phyloP scores from a whole-genome alignment of 2,113 vertebrate genomes.

The Sorex araneus region DNA sequence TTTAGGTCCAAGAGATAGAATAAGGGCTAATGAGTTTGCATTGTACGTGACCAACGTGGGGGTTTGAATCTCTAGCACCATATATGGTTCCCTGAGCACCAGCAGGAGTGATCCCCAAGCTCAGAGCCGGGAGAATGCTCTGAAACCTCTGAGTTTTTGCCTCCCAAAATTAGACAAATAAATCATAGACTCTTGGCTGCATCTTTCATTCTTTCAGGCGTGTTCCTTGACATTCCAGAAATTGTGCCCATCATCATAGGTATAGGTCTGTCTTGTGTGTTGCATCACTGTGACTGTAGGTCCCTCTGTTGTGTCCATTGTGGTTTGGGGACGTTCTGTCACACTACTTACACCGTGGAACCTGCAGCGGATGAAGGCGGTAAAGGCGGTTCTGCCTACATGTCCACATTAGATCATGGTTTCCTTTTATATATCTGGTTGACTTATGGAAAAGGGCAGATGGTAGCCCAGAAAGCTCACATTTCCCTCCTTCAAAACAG shows the following conservation, averaged over 20 bases:
- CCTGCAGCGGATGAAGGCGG: neutral
- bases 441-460: neutral
- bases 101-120: no score
- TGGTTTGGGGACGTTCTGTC: neutral
- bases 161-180: neutral
- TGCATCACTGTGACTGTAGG: neutral
- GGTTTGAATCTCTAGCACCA: no score
- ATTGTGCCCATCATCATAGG: neutral
- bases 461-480: neutral
- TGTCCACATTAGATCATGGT: neutral
- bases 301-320: neutral
- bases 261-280: neutral
- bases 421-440: neutral
- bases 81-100: no score
- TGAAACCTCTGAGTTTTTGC: no score
- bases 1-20: no score
- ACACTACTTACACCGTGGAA: neutral
- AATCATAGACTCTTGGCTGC: neutral
- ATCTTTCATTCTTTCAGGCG: neutral
- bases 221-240: neutral
- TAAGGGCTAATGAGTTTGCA: no score
- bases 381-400: neutral
- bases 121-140: no score
- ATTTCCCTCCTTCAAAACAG: neutral
- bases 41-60: no score